Evolutionary conservation across 2,888 invertebrate species (phyloP), one percentile per base, ranked within the genome.

Genomic region (Caenorhabditis sp.): DNA sequence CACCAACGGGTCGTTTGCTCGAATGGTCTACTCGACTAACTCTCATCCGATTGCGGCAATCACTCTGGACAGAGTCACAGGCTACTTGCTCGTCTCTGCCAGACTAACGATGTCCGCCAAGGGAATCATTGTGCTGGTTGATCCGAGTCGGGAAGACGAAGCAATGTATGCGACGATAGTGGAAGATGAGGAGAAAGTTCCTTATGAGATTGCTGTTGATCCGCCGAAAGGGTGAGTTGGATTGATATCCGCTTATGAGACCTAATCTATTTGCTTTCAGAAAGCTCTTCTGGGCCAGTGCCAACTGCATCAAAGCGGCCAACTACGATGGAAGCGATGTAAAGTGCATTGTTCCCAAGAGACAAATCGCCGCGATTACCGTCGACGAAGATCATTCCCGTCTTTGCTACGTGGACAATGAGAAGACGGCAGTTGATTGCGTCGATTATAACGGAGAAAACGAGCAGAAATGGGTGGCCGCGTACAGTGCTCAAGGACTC

Each of bases 1-100:
- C 20, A 94, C 94, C 15, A 74, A 79, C 26, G 71, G 76, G 13
- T 78, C 85, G 96, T 96, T 92, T 95, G 95, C 58, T 96, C 96
- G 20, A 8, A 47, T 50, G 26, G 40, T 86, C 44, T 70, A 93
- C 94, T 96, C 64, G 96, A 96, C 92, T 93, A 79, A 70, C 11
- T 20, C 58, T 0, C 72, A 78, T 61, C 44, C 83, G 4, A 72
- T 85, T 13, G 68, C 84, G 1, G 67, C 78, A 3, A 60, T 86
- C 2, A 80, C 83, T 0, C 72, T 87, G 4, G 86, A 87, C 47
- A 22, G 58, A 22, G 62, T 74, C 6, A 80, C 87, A n/a, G 87
- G 87, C 11, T 77, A 82, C 2, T 74, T 86, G 3, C 68, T 85
- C 20, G 28, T 85, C 3, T 76, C 85, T 3, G 80, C 78, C 1